Base-by-base conservation (phyloP, 2,888 invertebrate species). In the Drosophila formosana region DNA sequence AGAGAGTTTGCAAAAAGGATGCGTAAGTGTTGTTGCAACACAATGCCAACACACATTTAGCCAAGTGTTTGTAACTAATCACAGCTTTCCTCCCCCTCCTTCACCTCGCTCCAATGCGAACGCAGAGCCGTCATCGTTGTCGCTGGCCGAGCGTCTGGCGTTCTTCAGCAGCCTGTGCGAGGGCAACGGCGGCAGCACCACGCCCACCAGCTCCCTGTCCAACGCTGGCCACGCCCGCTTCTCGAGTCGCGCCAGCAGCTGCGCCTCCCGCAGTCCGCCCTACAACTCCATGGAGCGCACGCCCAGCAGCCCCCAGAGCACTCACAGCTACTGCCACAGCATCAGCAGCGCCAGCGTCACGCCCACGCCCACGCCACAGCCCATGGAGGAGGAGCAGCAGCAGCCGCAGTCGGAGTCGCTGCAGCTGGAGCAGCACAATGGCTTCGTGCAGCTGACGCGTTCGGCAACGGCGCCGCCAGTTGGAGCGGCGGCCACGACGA, bases 41-140 rank as follows among this genome's bases (percentile, higher is more conserved):
- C 18, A 18, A 1, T 18, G 18, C 18, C 18, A 1, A 18, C 1
- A 18, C 39, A 28, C n/a, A 46, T 4, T n/a, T 37, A 4, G 4
- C 11, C 3, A 34, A 34, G 34, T 11, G 34, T 34, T 34, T 2
- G 34, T 11, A 11, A 56, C 47, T 60, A 11, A 49, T 50, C 13
- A 9, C 28, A 23, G 25, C 37, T 26, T 47, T 25, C 8, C 8
- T 26, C 25, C 46, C 47, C 51, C 30, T 28, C 28, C 30, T 30
- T 18, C 18, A 18, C 18, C 18, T 18, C 18, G 2, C 18, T 18
- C 18, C 1, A 18, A 18, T 18, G 30, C 39, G 51, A n/a, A 11
- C 47, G 58, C 86, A 92, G 92, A 92, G 66, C 92, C 92, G 37
- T 91, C 92, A 66, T 91, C 92, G 23, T 75, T 92, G 55, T 91